These are phyloP conservation scores for Hipparchia sbordonii DNA, from an alignment of 2,888 invertebrate genomes.

Conservation along the genomic window DNA sequence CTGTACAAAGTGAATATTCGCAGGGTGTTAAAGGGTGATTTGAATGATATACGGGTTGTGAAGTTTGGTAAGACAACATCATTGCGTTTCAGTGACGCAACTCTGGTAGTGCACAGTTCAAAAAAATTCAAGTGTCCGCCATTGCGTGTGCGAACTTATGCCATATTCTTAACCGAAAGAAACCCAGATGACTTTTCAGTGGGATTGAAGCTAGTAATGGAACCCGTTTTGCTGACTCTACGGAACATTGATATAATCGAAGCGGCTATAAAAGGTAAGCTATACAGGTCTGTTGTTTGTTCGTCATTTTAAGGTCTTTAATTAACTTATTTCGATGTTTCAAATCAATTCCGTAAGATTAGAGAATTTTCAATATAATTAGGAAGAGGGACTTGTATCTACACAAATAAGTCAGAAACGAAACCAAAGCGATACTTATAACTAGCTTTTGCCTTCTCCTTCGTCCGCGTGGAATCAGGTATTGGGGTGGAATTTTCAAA, in stretches of 20 bases:
- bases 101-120: slow-evolving; percentile 62
- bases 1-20: slow-evolving; percentile 71
- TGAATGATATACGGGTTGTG: slow-evolving; percentile 65
- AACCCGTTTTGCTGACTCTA: slow-evolving; percentile 66
- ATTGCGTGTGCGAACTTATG: slow-evolving; percentile 64
- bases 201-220: slow-evolving; percentile 60
- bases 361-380: no score
- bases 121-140: slow-evolving; percentile 53
- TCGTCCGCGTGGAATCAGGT: not conserved
- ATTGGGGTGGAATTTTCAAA: no score
- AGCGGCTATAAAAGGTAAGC: slow-evolving; percentile 71
- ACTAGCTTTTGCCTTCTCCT: not conserved
- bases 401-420: no score
- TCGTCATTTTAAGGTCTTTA: slow-evolving; percentile 13
- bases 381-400: not conserved
- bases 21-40: slow-evolving; percentile 71
- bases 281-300: slow-evolving; percentile 23
- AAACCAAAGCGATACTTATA: not conserved
- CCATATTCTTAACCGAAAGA: slow-evolving; percentile 68
- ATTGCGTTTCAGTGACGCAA: slow-evolving; percentile 65
- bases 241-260: slow-evolving; percentile 68
- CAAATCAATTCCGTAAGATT: not conserved
- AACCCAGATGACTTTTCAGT: slow-evolving; percentile 43
- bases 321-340: not conserved
- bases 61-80: slow-evolving; percentile 59